Conservation (phyloP, 2,888 invertebrate species). For the Cosmia trapezina region DNA sequence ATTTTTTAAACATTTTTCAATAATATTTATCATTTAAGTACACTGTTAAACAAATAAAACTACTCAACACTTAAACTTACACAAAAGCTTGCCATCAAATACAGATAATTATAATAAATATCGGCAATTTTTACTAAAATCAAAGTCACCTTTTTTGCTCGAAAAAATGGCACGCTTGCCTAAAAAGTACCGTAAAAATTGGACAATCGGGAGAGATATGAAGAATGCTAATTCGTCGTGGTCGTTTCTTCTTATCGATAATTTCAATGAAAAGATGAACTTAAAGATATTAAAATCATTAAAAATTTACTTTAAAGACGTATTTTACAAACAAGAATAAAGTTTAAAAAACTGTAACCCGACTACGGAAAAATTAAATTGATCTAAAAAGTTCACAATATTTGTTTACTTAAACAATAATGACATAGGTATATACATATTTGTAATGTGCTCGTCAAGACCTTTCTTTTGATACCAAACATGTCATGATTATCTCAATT, state of each 20-base stretch:
- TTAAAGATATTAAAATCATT: not conserved
- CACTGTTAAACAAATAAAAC: not conserved
- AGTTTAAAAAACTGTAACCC: no score
- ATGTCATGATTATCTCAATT: no score
- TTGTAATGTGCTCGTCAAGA: no score
- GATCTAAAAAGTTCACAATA: no score
- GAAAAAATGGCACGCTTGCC: not conserved
- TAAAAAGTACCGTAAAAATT: not conserved
- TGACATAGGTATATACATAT: no score
- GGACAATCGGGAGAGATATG: not conserved
- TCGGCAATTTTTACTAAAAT: not conserved
- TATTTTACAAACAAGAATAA: no score
- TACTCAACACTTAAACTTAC: no score
- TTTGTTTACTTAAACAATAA: no score
- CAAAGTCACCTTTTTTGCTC: not conserved
- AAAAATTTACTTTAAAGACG: no score
- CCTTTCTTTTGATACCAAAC: no score
- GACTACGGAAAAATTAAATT: no score
- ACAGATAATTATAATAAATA: not conserved
- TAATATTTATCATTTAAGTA: not conserved
- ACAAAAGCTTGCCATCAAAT: not conserved
- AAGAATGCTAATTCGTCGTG: not conserved
- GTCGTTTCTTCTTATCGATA: not conserved
- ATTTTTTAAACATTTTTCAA: no score
- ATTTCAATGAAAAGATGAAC: not conserved